Conservation (phyloP, 1,140 invertebrate species). For the Caenorhabditis briggsae region DNA sequence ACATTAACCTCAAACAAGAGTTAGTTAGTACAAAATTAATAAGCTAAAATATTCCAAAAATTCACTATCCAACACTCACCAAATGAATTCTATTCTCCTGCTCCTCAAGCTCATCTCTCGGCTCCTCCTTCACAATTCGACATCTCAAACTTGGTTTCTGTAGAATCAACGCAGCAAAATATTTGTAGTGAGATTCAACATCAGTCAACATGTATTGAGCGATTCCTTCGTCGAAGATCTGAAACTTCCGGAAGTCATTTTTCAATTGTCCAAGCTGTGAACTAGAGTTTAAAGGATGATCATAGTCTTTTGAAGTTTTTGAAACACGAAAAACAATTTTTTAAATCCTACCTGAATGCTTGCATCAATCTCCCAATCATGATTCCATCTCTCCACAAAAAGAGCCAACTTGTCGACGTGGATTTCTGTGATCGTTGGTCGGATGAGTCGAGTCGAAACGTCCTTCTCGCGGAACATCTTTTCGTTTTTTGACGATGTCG, state of each 20-base stretch:
- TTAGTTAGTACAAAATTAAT: no score
- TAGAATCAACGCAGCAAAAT: conserved; percentile 64
- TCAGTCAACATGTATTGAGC: conserved; percentile 66
- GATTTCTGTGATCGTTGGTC: conserved; percentile 64
- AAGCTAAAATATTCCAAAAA: background rate
- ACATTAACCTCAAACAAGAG: no score
- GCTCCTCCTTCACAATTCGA: conserved; percentile 61
- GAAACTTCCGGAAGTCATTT: conserved; percentile 5
- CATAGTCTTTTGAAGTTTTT: background rate
- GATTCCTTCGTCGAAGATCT: conserved; percentile 68
- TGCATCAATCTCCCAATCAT: conserved; percentile 65
- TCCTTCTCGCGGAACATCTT: conserved; percentile 64
- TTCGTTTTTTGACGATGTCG: background rate
- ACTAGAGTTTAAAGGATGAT: no score
- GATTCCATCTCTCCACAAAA: conserved; percentile 65
- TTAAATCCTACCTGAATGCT: conserved; percentile 55
- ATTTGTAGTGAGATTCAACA: conserved; percentile 66
- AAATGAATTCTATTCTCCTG: conserved; percentile 60
- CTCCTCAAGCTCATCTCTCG: conserved; percentile 62
- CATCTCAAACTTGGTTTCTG: conserved; percentile 66
- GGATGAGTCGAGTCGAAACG: conserved; percentile 68
- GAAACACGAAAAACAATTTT: background rate
- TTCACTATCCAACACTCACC: background rate
- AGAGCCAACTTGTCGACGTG: conserved; percentile 59
- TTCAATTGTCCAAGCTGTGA: no score